phyloP scores from a whole-genome alignment of 2,888 invertebrate genomes.

The Nephrotoma guestfalica region DNA sequence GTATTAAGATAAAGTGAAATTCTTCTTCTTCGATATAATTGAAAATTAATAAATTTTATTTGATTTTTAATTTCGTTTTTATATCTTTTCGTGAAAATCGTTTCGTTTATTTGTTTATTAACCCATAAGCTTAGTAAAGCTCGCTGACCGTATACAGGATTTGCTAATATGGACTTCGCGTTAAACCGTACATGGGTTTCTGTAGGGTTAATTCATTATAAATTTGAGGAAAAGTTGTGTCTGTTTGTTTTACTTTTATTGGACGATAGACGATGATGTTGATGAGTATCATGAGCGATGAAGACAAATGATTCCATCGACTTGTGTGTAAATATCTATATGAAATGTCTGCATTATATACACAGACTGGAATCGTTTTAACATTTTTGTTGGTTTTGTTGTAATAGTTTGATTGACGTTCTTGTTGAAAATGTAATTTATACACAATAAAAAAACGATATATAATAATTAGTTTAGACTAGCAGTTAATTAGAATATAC shows the following conservation, averaged over 20 bases:
- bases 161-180: not conserved
- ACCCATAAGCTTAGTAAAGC: not conserved
- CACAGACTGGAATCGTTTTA: not conserved
- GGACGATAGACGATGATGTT: not conserved
- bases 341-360: not conserved
- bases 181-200: not conserved
- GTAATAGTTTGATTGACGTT: not conserved
- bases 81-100: not conserved
- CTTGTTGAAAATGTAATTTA: not conserved
- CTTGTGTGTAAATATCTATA: not conserved
- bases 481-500: not conserved
- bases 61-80: not conserved
- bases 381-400: not conserved
- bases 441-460: not conserved
- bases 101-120: not conserved
- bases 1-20: not conserved
- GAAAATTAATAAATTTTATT: not conserved
- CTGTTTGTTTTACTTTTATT: not conserved
- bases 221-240: not conserved
- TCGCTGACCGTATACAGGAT: not conserved
- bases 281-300: not conserved
- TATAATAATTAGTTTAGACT: not conserved
- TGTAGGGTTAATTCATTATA: not conserved
- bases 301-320: not conserved
- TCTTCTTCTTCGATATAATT: not conserved